A percentile compares a stretch with the other conserved stretches of the same genome.
Evolutionary conservation across 2,113 vertebrate species (phyloP).

Genomic region (Coturnix japonica): DNA sequence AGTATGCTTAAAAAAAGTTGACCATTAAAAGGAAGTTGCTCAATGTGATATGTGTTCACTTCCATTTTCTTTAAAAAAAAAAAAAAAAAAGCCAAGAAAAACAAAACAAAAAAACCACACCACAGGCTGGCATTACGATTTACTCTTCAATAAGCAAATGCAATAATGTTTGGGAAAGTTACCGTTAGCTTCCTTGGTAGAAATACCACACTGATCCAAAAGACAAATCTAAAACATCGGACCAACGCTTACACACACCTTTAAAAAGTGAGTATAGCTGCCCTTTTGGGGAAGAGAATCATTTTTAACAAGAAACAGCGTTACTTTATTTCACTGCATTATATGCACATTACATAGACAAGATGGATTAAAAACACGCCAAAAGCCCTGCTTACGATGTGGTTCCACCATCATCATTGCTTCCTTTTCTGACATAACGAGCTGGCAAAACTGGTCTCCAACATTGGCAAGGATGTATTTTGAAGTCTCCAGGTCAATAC

Average conservation of each 20-base stretch:
- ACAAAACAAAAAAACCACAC: no score
- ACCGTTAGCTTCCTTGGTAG: neutral
- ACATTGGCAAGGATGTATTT: constrained; percentile 99
- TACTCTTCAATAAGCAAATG: neutral
- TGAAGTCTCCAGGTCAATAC: constrained; percentile 96
- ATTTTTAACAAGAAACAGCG: neutral
- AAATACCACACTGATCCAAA: neutral
- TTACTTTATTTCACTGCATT: neutral
- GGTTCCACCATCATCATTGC: constrained; percentile 99
- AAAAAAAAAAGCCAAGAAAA: no score
- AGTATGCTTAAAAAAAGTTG: neutral
- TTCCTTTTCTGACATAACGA: constrained; percentile 99
- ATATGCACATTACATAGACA: neutral
- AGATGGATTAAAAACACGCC: neutral
- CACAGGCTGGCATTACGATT: no score
- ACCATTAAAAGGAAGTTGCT: neutral
- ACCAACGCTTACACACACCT: neutral
- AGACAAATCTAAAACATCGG: neutral
- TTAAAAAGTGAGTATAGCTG: neutral
- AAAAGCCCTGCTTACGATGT: constrained; percentile 88
- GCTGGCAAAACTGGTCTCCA: constrained; percentile 97
- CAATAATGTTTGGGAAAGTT: neutral
- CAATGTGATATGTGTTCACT: neutral
- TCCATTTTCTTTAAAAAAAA: neutral
- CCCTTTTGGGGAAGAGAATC: constrained; percentile 18